Percentiles rank a stretch among this genome's conserved stretches.
These are phyloP conservation scores for Tridacna crocea DNA, from an alignment of 2,888 invertebrate species.

Conservation along the genomic window DNA sequence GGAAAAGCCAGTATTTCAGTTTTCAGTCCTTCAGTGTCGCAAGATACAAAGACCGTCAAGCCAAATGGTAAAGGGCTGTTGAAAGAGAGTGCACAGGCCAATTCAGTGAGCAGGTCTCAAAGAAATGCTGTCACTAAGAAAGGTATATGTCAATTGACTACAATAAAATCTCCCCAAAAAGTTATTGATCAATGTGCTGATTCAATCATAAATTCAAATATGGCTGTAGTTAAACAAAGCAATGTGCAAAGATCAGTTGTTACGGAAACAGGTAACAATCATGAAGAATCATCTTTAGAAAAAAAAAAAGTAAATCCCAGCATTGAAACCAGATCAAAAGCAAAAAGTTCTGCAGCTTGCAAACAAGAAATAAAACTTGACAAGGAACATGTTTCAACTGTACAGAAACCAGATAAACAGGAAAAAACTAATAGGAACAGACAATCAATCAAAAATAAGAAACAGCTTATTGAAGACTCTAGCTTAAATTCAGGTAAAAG, in stretches of 20 bases:
- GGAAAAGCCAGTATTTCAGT: not conserved
- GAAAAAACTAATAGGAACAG: slow-evolving; percentile 3
- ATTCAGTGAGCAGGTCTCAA: not conserved
- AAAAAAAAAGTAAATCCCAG: not conserved
- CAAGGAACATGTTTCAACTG: not conserved
- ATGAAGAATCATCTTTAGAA: not conserved
- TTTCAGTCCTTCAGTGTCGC: not conserved
- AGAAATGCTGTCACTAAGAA: not conserved
- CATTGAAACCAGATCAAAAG: slow-evolving; percentile 5
- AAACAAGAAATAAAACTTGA: slow-evolving; percentile 5
- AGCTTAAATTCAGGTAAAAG: not conserved
- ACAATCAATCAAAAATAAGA: slow-evolving; percentile 9
- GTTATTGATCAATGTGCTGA: not conserved
- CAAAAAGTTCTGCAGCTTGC: slow-evolving; percentile 29
- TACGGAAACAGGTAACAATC: not conserved
- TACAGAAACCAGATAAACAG: slow-evolving; percentile 3
- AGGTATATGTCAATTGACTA: not conserved
- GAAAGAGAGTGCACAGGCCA: not conserved
- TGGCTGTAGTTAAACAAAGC: not conserved
- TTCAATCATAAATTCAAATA: not conserved
- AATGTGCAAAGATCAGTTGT: not conserved
- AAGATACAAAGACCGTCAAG: not conserved
- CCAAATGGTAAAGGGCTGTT: not conserved
- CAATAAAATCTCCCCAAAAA: not conserved
- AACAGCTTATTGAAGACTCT: not conserved